phyloP scores from a whole-genome alignment of 2,888 invertebrate genomes.

The Cenopis cana region DNA sequence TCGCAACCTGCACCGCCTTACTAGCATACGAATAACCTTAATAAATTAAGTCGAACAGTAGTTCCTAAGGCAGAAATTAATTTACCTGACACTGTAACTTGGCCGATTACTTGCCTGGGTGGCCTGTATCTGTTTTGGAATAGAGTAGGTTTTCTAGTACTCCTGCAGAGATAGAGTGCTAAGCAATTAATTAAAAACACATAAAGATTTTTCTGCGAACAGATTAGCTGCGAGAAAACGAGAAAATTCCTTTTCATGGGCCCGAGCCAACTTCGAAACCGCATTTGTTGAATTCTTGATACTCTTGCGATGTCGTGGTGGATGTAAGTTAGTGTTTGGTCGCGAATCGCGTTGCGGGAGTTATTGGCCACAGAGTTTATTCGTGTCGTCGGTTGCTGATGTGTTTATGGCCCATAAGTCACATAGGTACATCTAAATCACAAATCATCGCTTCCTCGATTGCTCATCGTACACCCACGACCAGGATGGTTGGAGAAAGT shows the following conservation, averaged over 20 bases:
- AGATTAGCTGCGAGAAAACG: constrained; percentile 61
- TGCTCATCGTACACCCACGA: constrained; percentile 53
- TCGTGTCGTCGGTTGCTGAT: constrained; percentile 46
- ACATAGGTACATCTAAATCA: constrained; percentile 53
- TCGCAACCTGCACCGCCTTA: constrained; percentile 54
- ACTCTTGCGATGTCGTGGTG: constrained; percentile 66
- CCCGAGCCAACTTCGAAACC: constrained; percentile 55
- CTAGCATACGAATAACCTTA: constrained; percentile 54
- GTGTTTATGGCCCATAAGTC: constrained; percentile 48
- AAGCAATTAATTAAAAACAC: constrained; percentile 73
- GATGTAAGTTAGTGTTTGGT: constrained; percentile 52
- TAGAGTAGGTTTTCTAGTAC: constrained; percentile 54
- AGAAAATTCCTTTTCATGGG: constrained; percentile 64
- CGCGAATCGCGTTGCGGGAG: constrained; percentile 48
- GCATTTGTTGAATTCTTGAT: constrained; percentile 58
- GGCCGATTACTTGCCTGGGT: constrained; percentile 46
- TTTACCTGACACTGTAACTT: constrained; percentile 54
- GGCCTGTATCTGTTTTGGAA: constrained; percentile 51
- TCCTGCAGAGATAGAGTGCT: constrained; percentile 50
- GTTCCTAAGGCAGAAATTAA: constrained; percentile 58
- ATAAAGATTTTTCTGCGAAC: constrained; percentile 69
- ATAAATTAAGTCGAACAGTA: constrained; percentile 55
- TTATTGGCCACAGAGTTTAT: constrained; percentile 40
- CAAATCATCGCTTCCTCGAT: constrained; percentile 56
- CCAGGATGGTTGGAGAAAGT: constrained; percentile 60